Base-by-base conservation (phyloP, 2,888 invertebrate species). In the Troglohyphantes excavatus region DNA sequence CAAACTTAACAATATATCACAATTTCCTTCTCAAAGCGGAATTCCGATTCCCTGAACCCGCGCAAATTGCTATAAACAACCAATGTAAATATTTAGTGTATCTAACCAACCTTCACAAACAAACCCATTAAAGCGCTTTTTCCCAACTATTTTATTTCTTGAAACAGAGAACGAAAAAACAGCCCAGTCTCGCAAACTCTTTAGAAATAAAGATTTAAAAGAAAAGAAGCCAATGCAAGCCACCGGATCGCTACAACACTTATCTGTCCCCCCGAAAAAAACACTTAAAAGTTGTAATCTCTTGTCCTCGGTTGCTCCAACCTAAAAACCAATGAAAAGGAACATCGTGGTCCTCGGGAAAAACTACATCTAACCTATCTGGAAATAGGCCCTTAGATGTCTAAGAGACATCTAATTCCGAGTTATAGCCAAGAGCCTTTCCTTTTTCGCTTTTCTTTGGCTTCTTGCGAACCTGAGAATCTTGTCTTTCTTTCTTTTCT, bases 251-350 rank as follows among this genome's bases (percentile, higher is more conserved):
- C 2, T 33, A 53, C 53, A 75, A 75, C 65, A 75, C 61, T 75
- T 61, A 59, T 33, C 29, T 75, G 21, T 33, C 29, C 26, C 29
- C 29, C 13, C 19, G 29, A 27, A 53, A 5, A 61, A 61, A 75
- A 46, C 27, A 59, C 21, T 75, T 61, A 75, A 61, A 75, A 75
- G 59, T 75, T 75, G 21, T 61, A 75, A 75, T 75, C 75, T 75
- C 59, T 26, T 61, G 61, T 21, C 23, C 11, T 29, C 21, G 59
- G 19, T 61, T 53, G 29, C 26, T 27, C 17, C 11, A 75, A n/a
- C 27, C 75, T 61, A 61, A 61, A 27, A 59, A 61, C 75, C 72
- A 72, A 72, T 72, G 79, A 29, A 46, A 46, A 27, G n/a, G 26
- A 46, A 21, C 13, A 23, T 29, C 39, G 2, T 26, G 17, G 19